Evolutionary conservation across 2,888 invertebrate species (phyloP), one percentile per base, ranked within the genome.

Genomic region (Agrotis segetum): DNA sequence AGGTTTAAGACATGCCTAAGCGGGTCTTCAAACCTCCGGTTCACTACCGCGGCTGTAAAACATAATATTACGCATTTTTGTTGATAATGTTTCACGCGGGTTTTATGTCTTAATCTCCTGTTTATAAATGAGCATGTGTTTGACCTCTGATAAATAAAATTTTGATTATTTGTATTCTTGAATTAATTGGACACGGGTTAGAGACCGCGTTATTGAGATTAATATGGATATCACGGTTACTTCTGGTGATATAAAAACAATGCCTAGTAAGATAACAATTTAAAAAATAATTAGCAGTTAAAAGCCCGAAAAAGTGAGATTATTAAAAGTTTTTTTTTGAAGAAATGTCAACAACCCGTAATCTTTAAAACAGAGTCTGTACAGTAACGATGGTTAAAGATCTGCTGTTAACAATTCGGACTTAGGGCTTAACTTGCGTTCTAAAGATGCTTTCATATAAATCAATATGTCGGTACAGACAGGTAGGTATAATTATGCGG

Each of bases 271-370:
- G 60, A 64, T 75, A 80, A 21, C 2, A 3, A 21, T 13, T 13
- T 16, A n/a, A 40, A 29, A 58, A 62, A 49, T 68, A 11, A 49
- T 75, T 19, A 47, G 55, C 19, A 50, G 56, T 68, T 47, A 44
- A 55, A 29, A 77, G 76, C 63, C 46, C 53, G 16, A 34, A 63
- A 67, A 75, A 55, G 63, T 63, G 52, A 61, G 60, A 67, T 62
- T 49, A 61, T 40, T 17, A 9, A 16, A 21, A 16, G 3, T 9
- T 11, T 11, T 60, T 19, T n/a, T 21, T 7, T 13, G 2, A 34
- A 29, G 44, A 59, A 7, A 40, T 17, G 47, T 50, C 49, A 77
- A 24, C 14, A 21, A 58, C 47, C 44, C 11, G 0, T 59, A 11
- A 17, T 46, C 11, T 14, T 13, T 9, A 52, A 52, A 59, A 19